A percentile compares a stretch with the other conserved stretches of the same genome.
Evolutionary conservation across 2,113 vertebrate genomes (phyloP).

Genomic region (Lophura nycthemera): DNA sequence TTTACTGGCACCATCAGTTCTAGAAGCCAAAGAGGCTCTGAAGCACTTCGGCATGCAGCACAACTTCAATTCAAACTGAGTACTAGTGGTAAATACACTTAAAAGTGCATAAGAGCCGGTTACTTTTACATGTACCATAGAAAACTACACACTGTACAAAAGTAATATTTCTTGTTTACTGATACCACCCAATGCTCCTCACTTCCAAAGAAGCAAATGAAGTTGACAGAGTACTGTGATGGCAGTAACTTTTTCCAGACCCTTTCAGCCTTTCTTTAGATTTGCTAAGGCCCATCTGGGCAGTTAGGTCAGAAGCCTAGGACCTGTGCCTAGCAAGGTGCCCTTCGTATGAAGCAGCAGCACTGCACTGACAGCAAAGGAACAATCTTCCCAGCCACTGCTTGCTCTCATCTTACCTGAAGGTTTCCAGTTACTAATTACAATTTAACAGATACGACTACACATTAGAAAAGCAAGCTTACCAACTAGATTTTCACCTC

Average conservation of each 20-base stretch:
- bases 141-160: background rate
- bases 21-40: background rate
- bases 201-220: background rate
- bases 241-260: background rate
- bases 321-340: background rate
- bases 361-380: background rate
- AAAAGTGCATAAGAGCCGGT: too few species aligned
- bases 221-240: background rate
- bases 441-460: background rate
- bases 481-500: background rate
- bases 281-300: background rate
- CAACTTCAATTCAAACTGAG: background rate
- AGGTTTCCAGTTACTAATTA: constrained; percentile 39
- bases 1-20: rapidly evolving
- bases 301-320: background rate
- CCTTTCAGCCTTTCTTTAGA: background rate
- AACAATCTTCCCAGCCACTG: background rate
- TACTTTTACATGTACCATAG: rapidly evolving
- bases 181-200: background rate
- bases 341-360: background rate
- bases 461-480: background rate
- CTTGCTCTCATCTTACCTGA: background rate
- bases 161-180: background rate
- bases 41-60: rapidly evolving
- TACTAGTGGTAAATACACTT: too few species aligned